Evolutionary conservation across 2,797 vertebrate genomes (phyloP).

Genomic region (Hylomyscus alleni): DNA sequence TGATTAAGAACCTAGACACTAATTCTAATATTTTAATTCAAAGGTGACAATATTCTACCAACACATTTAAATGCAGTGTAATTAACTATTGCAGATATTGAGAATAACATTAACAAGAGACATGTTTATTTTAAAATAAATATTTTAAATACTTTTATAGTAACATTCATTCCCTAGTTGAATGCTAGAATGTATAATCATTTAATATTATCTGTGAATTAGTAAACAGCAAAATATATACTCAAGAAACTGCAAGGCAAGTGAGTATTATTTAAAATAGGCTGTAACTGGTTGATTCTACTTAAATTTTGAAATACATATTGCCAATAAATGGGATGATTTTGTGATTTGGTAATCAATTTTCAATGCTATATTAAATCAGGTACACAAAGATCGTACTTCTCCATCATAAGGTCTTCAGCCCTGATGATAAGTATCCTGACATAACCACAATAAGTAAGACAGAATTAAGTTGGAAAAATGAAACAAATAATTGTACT

Average conservation of each 20-base stretch:
- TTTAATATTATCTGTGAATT: conserved; percentile 52
- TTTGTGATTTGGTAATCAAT: conserved; percentile 9
- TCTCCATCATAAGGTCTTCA: neutral
- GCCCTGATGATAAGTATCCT: neutral
- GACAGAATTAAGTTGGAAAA: neutral
- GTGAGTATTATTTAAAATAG: conserved; percentile 18
- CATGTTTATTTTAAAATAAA: neutral
- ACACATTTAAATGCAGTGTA: neutral
- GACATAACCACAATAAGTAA: neutral
- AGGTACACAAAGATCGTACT: neutral
- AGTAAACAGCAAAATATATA: conserved; percentile 23
- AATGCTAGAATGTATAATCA: neutral
- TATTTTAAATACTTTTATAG: conserved; percentile 33
- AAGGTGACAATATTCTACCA: conserved; percentile 7
- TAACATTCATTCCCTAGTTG: conserved; percentile 10
- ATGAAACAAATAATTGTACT: neutral
- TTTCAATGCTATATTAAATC: conserved; percentile 10
- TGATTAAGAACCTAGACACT: conserved; percentile 5
- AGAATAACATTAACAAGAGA: conserved; percentile 37
- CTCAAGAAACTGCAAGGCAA: neutral
- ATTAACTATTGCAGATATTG: conserved; percentile 15
- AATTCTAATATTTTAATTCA: conserved; percentile 17
- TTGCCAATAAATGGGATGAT: neutral
- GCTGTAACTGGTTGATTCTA: neutral
- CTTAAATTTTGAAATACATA: neutral